Conservation (phyloP, 2,888 invertebrate genomes). For the Agrochola macilenta region DNA sequence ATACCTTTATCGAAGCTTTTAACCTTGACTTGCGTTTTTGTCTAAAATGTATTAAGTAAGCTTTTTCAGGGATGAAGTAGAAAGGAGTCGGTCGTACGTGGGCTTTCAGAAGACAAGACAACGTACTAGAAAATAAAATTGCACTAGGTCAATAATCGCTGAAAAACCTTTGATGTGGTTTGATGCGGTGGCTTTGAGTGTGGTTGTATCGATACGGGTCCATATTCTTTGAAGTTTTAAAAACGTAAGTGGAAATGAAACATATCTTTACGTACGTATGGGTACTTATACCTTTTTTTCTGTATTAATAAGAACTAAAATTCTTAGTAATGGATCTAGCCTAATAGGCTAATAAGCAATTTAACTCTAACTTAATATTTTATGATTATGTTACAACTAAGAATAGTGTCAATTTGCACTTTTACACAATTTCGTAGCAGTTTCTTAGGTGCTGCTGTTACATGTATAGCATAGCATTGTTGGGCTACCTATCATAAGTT, state of each 20-base stretch:
- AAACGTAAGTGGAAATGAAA: conserved; percentile 9
- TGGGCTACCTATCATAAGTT: too few relatives aligned
- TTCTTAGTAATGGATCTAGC: too few relatives aligned
- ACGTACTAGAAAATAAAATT: conserved; percentile 22
- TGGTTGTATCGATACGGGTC: background rate
- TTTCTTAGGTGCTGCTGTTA: too few relatives aligned
- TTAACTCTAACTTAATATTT: too few relatives aligned
- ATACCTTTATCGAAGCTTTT: conserved; percentile 48
- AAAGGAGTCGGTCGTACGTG: conserved; percentile 16
- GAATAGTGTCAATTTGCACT: too few relatives aligned
- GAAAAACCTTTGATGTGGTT: conserved; percentile 29
- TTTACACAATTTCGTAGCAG: too few relatives aligned
- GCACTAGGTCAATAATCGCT: conserved; percentile 15
- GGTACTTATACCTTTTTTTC: background rate
- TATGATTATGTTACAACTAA: too few relatives aligned
- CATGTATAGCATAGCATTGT: too few relatives aligned
- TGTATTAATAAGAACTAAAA: too few relatives aligned
- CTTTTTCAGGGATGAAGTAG: conserved; percentile 13
- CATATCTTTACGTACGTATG: background rate
- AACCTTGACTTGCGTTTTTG: conserved; percentile 39
- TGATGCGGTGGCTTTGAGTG: conserved; percentile 18
- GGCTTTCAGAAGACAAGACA: conserved; percentile 1
- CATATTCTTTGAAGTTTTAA: conserved; percentile 4
- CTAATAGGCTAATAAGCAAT: too few relatives aligned
- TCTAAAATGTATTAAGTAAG: conserved; percentile 34